Evolutionary conservation across 2,888 invertebrate species (phyloP), one percentile per base, ranked within the genome.

Genomic region (Monopis laevigella): DNA sequence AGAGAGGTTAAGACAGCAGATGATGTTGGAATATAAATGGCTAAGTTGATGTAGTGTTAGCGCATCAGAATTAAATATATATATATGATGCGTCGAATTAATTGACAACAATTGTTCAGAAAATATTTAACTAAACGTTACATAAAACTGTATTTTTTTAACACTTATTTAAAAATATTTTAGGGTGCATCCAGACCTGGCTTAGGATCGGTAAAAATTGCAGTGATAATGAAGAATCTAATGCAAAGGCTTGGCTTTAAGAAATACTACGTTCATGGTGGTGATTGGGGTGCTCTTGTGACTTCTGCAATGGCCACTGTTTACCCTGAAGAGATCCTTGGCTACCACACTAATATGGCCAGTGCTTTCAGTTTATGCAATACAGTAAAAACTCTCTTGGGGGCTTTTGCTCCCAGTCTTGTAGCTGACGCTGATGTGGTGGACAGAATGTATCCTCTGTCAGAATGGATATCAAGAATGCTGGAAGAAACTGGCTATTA

Each of bases 231-330:
- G 53, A 82, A 82, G 40, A 87, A 86, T 54, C 68, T 93, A 38
- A 91, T 92, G 90, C 62, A 81, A 26, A 66, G 88, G n/a, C 68
- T 93, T 0, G 88, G 88, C 0, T 82, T 83, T 58, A 60, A 85
- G 38, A 75, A 84, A 56, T 93, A 80, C 62, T 89, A 87, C 62
- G 64, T 85, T 1, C 90, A 92, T 68, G 88, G 88, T 1, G 87
- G 87, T 1, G 88, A 89, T 56, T 88, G 88, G 87, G 90, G 89
- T 2, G 59, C 82, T 1, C 12, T 78, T 0, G 82, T 88, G 27
- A 73, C 70, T 1, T 55, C 71, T 1, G 49, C 65, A 29, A 70
- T 89, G 63, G 75, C 84, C 0, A 62, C 70, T 1, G 51, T 86
- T 26, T 87, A 73, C 54, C 86, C 87, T 0, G 64, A 64, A 39